These are phyloP conservation scores for Hippopotamyrus pictus DNA, from an alignment of 2,797 vertebrate genomes.

Conservation along the genomic window DNA sequence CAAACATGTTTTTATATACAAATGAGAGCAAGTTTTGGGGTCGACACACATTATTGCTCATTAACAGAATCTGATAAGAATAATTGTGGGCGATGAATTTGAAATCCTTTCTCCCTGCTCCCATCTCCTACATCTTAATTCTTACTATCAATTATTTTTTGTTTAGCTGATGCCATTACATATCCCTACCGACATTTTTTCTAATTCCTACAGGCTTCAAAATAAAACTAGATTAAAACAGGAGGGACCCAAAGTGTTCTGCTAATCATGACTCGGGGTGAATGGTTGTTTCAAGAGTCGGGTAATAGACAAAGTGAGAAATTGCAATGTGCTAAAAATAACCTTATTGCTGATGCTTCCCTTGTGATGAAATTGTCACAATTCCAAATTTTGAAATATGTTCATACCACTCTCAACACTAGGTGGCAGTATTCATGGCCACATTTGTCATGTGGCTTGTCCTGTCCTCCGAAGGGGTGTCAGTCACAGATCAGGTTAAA, in stretches of 20 bases:
- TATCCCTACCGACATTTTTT: neutral
- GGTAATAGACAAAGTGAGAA: neutral
- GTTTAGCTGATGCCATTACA: neutral
- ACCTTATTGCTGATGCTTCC: neutral
- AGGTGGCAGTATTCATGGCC: neutral
- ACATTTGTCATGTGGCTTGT: neutral
- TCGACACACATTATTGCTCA: neutral
- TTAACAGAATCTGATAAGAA: neutral
- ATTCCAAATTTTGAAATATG: neutral
- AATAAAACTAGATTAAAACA: neutral
- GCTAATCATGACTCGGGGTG: neutral
- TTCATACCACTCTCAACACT: neutral
- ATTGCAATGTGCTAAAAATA: neutral
- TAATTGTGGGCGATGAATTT: neutral
- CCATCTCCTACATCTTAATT: neutral
- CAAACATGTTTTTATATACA: neutral
- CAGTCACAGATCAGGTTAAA: neutral
- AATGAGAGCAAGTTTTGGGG: neutral
- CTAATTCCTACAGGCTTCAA: neutral
- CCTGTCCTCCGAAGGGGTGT: neutral
- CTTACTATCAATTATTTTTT: neutral
- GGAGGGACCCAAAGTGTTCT: neutral
- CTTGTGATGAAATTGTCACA: neutral
- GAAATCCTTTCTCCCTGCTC: neutral
- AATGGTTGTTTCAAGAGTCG: neutral